Evolutionary conservation across 2,888 invertebrate species (phyloP).

Genomic region (Pilophorus perplexus): DNA sequence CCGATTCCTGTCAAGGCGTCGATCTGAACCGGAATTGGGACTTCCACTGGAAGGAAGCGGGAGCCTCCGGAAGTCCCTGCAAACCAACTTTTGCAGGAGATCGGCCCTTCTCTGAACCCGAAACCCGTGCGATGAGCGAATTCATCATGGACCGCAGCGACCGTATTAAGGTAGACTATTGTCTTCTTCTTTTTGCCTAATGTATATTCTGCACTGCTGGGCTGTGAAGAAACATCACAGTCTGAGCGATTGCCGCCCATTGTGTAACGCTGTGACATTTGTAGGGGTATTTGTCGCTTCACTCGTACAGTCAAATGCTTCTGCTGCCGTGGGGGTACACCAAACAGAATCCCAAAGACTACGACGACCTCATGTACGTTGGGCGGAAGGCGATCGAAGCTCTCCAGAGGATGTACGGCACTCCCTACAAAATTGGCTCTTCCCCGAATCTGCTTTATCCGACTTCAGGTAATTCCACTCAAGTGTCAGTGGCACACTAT

Average conservation of each 20-base stretch:
- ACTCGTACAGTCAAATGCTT: conserved; percentile 62
- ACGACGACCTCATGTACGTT: conserved; percentile 50
- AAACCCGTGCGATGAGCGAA: conserved; percentile 53
- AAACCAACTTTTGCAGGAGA: conserved; percentile 56
- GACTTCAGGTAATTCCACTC: conserved; percentile 48
- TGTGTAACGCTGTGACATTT: too few species aligned
- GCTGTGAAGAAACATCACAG: too few species aligned
- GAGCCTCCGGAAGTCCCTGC: conserved; percentile 60
- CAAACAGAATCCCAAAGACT: conserved; percentile 49
- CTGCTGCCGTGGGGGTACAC: conserved; percentile 53
- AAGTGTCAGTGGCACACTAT: too few species aligned
- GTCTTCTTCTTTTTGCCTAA: not conserved
- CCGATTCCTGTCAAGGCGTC: conserved; percentile 63
- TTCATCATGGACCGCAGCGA: conserved; percentile 52
- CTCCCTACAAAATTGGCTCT: conserved; percentile 48
- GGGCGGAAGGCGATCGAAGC: conserved; percentile 51
- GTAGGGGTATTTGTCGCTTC: conserved; percentile 58
- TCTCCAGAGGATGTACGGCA: conserved; percentile 49
- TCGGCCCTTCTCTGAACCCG: conserved; percentile 57
- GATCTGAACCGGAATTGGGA: conserved; percentile 87
- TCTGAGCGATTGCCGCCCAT: too few species aligned
- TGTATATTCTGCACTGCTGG: not conserved
- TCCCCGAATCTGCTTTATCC: conserved; percentile 48
- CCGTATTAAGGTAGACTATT: conserved; percentile 49
- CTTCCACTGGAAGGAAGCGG: conserved; percentile 74